These are phyloP conservation scores for Ceratina calcarata DNA, from an alignment of 1,140 invertebrate genomes.

Conservation along the genomic window DNA sequence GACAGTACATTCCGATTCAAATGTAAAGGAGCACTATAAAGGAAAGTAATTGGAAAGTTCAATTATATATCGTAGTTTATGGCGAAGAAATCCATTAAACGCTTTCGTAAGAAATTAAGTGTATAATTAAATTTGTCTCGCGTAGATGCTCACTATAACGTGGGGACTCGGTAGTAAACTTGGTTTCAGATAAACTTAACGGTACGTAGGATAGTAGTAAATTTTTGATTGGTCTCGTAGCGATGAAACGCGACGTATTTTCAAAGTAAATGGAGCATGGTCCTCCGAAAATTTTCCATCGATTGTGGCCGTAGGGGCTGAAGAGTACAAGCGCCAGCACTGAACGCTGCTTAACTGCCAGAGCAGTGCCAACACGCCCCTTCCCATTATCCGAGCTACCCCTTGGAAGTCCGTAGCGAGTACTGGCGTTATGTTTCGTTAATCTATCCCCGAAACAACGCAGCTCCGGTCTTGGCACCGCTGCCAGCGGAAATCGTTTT, in stretches of 20 bases:
- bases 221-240: no score
- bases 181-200: no score
- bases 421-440: conserved; percentile 79
- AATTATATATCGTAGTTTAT: no score
- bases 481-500: conserved; percentile 80
- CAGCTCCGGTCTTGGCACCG: conserved; percentile 78
- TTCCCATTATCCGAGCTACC: conserved; percentile 74
- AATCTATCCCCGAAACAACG: conserved; percentile 80
- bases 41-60: no score
- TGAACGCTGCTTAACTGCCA: conserved; percentile 76
- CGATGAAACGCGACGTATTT: conserved; percentile 4
- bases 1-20: no score
- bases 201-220: no score
- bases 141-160: no score
- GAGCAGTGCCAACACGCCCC: conserved; percentile 77
- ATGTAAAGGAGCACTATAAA: no score
- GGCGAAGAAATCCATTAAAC: no score
- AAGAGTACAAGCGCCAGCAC: conserved; percentile 65
- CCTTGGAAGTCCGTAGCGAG: conserved; percentile 76
- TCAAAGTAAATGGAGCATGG: conserved; percentile 26
- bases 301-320: conserved; percentile 52
- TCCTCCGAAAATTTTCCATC: conserved; percentile 58
- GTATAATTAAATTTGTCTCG: no score
- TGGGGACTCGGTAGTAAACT: no score
- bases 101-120: no score